Percentiles rank a stretch among this genome's conserved stretches.
These are phyloP conservation scores for Tamandua tetradactyla DNA, from an alignment of 2,797 vertebrate genomes.

Conservation along the genomic window DNA sequence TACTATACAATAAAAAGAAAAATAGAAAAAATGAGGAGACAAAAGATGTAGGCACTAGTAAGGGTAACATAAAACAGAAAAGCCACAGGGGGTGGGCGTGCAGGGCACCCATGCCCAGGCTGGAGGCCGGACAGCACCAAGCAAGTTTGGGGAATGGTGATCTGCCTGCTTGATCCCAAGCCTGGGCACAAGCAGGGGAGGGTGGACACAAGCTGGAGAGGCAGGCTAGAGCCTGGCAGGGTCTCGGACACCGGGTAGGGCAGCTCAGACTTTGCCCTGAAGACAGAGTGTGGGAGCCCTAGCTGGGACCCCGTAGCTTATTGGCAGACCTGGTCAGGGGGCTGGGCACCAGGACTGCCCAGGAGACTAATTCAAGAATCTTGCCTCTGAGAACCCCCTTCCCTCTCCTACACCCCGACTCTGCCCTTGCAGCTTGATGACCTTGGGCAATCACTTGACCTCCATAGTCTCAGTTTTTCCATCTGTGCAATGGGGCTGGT, in stretches of 20 bases:
- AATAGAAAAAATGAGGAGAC: background rate
- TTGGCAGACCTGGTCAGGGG: background rate
- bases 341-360: background rate
- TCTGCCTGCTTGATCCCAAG: background rate
- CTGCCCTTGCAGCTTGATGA: background rate
- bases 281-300: background rate
- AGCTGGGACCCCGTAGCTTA: background rate
- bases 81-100: background rate
- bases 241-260: background rate
- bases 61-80: background rate
- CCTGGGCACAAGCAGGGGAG: rapidly evolving
- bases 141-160: background rate
- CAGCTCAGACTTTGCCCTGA: background rate
- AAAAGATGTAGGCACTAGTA: background rate
- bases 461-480: background rate
- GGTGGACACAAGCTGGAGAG: background rate
- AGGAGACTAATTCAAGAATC: background rate
- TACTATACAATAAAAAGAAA: no score
- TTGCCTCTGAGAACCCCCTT: background rate
- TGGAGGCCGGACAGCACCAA: background rate
- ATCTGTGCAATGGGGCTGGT: background rate
- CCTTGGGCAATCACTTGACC: background rate
- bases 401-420: background rate
- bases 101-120: background rate
- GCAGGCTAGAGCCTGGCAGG: background rate